phyloP scores from a whole-genome alignment of 2,797 vertebrate genomes.

The Amphiprion clarkii region DNA sequence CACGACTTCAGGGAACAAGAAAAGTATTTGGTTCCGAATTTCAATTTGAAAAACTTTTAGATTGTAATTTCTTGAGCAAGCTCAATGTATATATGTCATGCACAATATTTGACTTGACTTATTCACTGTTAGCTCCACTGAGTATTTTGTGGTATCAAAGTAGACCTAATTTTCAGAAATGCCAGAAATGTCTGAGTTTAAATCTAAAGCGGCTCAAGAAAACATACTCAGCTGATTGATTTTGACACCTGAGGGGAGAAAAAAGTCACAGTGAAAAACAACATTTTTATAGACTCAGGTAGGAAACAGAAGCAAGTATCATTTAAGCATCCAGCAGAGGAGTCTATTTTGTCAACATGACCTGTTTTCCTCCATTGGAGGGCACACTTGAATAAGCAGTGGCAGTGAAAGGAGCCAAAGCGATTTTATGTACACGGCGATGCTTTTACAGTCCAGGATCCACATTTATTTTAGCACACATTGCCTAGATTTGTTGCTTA shows the following conservation, averaged over 20 bases:
- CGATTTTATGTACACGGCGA: constrained; percentile 32
- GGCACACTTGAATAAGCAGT: constrained; percentile 77
- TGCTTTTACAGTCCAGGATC: constrained; percentile 47
- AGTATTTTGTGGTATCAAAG: constrained; percentile 17
- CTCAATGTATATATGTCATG: constrained; percentile 1
- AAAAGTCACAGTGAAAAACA: constrained; percentile 24
- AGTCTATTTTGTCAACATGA: constrained; percentile 58
- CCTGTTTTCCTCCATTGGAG: constrained; percentile 73
- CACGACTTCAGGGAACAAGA: background rate
- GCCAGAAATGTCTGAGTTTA: constrained; percentile 4
- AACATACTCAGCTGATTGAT: constrained; percentile 26
- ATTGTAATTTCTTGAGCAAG: constrained; percentile 8
- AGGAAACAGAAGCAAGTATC: constrained; percentile 17
- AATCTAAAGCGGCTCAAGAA: constrained; percentile 9
- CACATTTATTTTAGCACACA: constrained; percentile 38
- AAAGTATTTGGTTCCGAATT: constrained; percentile 18
- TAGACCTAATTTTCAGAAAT: constrained; percentile 12
- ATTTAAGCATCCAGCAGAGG: constrained; percentile 30
- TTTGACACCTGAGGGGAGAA: constrained; percentile 12
- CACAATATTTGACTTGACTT: constrained; percentile 17
- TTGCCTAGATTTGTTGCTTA: constrained; percentile 62
- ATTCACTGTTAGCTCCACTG: background rate
- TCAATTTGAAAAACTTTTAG: constrained; percentile 33
- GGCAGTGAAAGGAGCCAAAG: constrained; percentile 36
- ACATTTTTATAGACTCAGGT: constrained; percentile 11